Base-by-base conservation (phyloP, 1,140 invertebrate genomes). In the Popillia japonica region DNA sequence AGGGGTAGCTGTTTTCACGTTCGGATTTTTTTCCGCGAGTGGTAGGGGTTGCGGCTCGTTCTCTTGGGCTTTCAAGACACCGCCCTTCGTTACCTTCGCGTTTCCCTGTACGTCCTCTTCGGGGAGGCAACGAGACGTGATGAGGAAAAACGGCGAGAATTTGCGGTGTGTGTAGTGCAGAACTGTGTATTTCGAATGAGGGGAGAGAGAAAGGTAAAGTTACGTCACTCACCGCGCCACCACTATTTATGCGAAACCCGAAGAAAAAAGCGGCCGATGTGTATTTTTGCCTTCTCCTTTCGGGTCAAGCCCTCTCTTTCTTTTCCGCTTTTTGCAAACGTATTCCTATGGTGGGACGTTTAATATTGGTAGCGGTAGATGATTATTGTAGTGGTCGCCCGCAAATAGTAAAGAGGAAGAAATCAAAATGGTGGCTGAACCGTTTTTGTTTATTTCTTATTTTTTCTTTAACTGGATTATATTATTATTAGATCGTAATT, bases 31-130 rank as follows among this genome's bases (percentile, higher is more conserved):
- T 68, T 68, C 61, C 22, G 61, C n/a, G 61, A 7, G 22, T 34
- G 22, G 61, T 68, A 68, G 61, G 61, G 61, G 61, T 68, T 68
- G 61, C 61, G 61, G 61, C 61, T 68, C 61, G 61, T 20, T 68
- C 61, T 68, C 61, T 68, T 20, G 61, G 61, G 61, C 9, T 22
- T 68, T 68, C 22, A 68, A 68, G 61, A 68, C 61, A 68, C 61
- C 61, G 61, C 61, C 61, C 61, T 68, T 68, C 61, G 61, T 68
- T 55, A 55, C 48, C 48, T 55, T 55, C 48, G 48, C 48, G 48
- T n/a, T n/a, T 4, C 48, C 4, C 48, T 17, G 48, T 17, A n/a
- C 48, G 48, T n/a, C 48, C 48, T 11, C 48, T 55, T 55, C 48
- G 14, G 10, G 17, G 14, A 55, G 61, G 61, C 20, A 27, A 68